Evolutionary conservation across 2,888 invertebrate species (phyloP).

Genomic region (Dasypogon diadema): DNA sequence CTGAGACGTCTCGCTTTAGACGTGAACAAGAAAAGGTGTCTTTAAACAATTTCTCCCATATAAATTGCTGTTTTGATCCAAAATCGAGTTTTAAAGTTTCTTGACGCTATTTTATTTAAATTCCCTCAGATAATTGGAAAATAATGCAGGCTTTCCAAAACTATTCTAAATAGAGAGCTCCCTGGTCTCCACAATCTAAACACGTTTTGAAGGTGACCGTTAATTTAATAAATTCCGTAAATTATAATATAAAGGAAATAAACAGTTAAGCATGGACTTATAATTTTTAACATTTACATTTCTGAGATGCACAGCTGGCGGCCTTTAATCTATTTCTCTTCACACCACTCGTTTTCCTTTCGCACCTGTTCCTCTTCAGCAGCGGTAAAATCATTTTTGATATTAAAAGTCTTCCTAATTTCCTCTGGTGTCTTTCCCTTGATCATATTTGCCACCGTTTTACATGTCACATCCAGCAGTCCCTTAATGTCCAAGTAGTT

Average conservation of each 20-base stretch:
- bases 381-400: constrained; percentile 93
- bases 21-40: too few species aligned
- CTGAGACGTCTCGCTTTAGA: too few species aligned
- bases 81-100: too few species aligned
- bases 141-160: too few species aligned
- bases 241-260: constrained; percentile 28
- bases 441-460: constrained; percentile 97
- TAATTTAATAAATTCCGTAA: constrained; percentile 35
- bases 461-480: constrained; percentile 94
- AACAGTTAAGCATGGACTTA: background rate
- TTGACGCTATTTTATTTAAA: too few species aligned
- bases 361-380: constrained; percentile 97
- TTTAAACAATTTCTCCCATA: too few species aligned
- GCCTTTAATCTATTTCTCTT: constrained; percentile 44
- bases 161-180: too few species aligned
- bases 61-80: too few species aligned
- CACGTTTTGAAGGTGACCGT: too few species aligned
- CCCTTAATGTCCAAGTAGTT: constrained; percentile 96
- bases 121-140: too few species aligned
- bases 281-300: background rate
- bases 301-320: background rate
- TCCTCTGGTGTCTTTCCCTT: constrained; percentile 96
- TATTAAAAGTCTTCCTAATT: constrained; percentile 94
- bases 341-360: constrained; percentile 87
- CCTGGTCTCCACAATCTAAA: too few species aligned